Evolutionary conservation across 2,113 vertebrate species (phyloP).

Genomic region (Halcyon malimbica): DNA sequence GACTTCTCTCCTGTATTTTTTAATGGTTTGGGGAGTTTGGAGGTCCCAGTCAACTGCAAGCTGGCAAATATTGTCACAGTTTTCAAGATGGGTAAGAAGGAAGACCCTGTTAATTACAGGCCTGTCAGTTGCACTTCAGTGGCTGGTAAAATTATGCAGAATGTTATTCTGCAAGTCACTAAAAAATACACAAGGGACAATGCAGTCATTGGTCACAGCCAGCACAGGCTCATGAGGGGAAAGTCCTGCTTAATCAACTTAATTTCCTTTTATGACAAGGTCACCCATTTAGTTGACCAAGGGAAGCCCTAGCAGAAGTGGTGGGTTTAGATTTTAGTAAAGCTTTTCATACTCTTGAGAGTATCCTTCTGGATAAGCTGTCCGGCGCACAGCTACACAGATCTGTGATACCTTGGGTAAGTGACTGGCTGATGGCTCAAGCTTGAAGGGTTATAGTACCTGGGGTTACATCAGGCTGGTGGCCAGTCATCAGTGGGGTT

Average conservation of each 20-base stretch:
- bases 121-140: background rate
- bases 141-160: background rate
- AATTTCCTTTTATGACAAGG: background rate
- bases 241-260: background rate
- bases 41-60: background rate
- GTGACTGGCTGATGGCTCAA: no score
- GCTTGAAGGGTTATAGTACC: no score
- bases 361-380: no score
- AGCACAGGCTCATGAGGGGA: background rate
- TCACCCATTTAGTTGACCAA: background rate
- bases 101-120: background rate
- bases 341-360: background rate
- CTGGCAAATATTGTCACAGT: background rate
- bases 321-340: background rate
- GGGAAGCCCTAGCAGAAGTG: background rate
- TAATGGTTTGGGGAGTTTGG: background rate
- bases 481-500: background rate
- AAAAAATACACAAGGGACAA: background rate
- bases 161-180: background rate
- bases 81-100: background rate
- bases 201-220: background rate
- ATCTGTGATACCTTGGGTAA: no score
- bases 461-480: no score
- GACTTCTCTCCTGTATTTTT: background rate
- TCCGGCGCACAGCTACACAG: no score